These are phyloP conservation scores for Dolichopus griseipennis DNA, from an alignment of 2,888 invertebrate species.

Conservation along the genomic window DNA sequence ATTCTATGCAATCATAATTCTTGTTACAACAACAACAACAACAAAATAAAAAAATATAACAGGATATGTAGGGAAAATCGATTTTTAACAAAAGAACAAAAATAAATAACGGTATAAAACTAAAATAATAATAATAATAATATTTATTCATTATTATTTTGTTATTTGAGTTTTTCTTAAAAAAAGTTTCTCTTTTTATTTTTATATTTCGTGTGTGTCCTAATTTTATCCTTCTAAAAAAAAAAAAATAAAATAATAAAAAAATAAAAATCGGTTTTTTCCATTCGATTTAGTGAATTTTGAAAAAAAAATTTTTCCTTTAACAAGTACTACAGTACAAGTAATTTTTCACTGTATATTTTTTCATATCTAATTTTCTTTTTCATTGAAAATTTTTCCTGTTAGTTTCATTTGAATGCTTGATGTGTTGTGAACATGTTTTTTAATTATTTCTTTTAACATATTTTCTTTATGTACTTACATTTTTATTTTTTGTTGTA, in stretches of 20 bases:
- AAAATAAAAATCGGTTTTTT: neutral
- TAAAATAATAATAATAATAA: too few species aligned
- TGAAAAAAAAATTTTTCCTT: too few species aligned
- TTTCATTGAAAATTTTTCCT: too few species aligned
- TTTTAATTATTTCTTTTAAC: neutral
- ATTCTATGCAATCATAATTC: too few species aligned
- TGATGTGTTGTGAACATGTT: neutral
- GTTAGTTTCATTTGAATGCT: neutral
- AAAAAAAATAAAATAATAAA: neutral
- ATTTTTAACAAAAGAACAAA: neutral
- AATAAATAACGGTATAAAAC: too few species aligned
- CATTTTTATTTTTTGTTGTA: too few species aligned
- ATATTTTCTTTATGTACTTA: too few species aligned
- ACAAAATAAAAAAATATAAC: neutral
- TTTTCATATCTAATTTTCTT: too few species aligned
- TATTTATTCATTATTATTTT: too few species aligned
- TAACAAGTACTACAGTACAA: too few species aligned
- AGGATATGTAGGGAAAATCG: conserved; percentile 4
- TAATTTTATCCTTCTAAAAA: neutral
- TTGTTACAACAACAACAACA: neutral
- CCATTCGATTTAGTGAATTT: too few species aligned
- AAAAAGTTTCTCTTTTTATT: neutral
- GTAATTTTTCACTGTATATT: too few species aligned
- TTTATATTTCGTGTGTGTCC: neutral
- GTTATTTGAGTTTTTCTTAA: neutral